Evolutionary conservation across 2,113 vertebrate species (phyloP), one percentile per base, ranked within the genome.

Genomic region (Semicossyphus pulcher): DNA sequence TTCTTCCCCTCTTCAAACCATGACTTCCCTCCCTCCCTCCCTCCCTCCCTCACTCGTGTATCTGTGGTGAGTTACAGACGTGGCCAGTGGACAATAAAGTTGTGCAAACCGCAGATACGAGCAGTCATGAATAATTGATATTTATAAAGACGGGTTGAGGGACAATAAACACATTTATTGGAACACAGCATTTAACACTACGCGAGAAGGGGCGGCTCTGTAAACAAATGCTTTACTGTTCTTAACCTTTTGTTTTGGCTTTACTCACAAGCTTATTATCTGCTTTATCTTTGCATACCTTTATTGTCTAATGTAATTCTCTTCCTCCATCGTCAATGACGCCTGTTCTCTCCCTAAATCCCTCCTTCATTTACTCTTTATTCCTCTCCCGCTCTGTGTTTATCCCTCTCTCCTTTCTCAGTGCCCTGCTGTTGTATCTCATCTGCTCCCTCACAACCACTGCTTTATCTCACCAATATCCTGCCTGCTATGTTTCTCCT

Each of bases 311-410:
- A 39, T 42, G 44, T 41, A 12, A 76, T 66, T 72, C 63, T 63
- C 28, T 23, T 47, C 29, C n/a, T 1, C 32, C n/a, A 10, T 26
- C 28, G 8, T n/a, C 31, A 2, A 21, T 44, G 39, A 15, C 31
- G 47, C 23, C 26, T 47, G 18, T 41, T 51, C 53, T 64, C 70
- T 83, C 83, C 71, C 76, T 63, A 68, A 80, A 76, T 86, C 86
- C 84, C 86, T 76, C 25, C 73, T 76, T 90, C 84, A 85, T 90
- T 86, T 71, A 39, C 61, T 82, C 53, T 66, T 76, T 68, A 81
- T 82, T 51, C 77, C 68, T 71, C 60, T 71, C 39, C 31, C 10
- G 26, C 59, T 53, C 66, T 2, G 5, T 41, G 26, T 32, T 14
- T 3, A 21, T 63, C 45, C 51, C 36, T 25, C 52, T 57, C 51